Conservation (phyloP, 92 coral and sea anemone species). For the Phenganax subtilis region DNA sequence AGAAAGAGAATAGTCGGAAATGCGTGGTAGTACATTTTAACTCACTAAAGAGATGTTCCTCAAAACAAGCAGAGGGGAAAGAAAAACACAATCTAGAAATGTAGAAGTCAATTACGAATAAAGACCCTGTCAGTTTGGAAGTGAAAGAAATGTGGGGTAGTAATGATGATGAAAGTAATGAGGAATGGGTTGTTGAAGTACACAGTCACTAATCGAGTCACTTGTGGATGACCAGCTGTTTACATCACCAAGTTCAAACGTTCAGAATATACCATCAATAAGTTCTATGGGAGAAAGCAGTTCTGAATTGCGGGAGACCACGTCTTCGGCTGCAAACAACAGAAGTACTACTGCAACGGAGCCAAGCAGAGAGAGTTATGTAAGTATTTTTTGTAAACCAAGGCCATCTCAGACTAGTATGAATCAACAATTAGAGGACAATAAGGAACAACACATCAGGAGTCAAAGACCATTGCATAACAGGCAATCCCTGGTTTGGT, state of each 20-base stretch:
- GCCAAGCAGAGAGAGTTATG: background rate
- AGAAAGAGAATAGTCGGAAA: background rate
- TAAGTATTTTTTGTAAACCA: background rate
- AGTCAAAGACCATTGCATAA: background rate
- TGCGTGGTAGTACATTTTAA: background rate
- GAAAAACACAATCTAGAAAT: background rate
- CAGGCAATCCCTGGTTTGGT: background rate
- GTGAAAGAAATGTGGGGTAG: background rate
- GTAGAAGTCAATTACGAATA: background rate
- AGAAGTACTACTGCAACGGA: background rate
- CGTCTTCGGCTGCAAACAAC: background rate
- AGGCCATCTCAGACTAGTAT: background rate
- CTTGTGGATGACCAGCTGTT: background rate
- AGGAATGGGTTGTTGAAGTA: background rate
- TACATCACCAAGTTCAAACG: background rate
- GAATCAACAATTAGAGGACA: background rate
- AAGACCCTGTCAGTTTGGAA: background rate
- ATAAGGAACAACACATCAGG: background rate
- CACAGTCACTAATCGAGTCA: background rate
- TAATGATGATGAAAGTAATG: background rate
- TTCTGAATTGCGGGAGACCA: no score
- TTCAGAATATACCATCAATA: no score
- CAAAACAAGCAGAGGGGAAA: background rate
- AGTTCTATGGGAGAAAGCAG: no score
- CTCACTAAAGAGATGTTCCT: background rate